A percentile compares a stretch with the other conserved stretches of the same genome.
These are phyloP conservation scores for Epinotia brunnichana DNA, from an alignment of 2,888 invertebrate genomes.

Conservation along the genomic window DNA sequence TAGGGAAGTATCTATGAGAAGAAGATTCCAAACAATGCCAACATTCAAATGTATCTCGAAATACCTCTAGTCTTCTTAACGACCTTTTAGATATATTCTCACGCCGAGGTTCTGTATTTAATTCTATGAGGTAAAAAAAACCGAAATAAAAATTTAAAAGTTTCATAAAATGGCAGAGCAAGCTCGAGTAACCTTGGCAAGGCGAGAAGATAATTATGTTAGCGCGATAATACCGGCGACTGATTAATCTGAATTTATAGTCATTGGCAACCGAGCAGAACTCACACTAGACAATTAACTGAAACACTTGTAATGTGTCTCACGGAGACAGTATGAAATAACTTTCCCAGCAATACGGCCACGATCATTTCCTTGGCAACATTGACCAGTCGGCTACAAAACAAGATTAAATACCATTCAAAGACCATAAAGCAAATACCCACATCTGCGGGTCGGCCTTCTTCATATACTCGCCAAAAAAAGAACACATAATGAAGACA, in stretches of 20 bases:
- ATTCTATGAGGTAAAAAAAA: conserved; percentile 25
- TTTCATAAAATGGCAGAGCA: conserved; percentile 29
- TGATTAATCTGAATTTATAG: conserved; percentile 74
- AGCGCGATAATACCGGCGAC: conserved; percentile 58
- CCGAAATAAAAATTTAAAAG: conserved; percentile 34
- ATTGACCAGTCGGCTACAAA: conserved; percentile 53
- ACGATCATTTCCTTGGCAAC: conserved; percentile 61
- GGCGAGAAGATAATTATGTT: conserved; percentile 53
- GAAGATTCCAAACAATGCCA: neutral
- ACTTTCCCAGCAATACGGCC: conserved; percentile 56
- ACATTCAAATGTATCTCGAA: conserved; percentile 8
- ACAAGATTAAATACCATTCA: conserved; percentile 64
- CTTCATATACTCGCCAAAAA: neutral
- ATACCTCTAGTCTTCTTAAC: neutral
- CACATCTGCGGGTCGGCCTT: neutral
- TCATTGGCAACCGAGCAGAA: conserved; percentile 70
- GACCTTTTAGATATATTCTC: conserved; percentile 21
- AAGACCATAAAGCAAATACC: conserved; percentile 42
- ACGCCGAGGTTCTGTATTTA: conserved; percentile 42
- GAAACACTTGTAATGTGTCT: conserved; percentile 72
- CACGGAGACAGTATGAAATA: conserved; percentile 68
- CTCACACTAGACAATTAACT: conserved; percentile 64
- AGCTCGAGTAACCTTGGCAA: conserved; percentile 57
- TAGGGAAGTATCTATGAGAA: neutral
- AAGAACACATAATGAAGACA: conserved; percentile 5